These are phyloP conservation scores for Trachelus stipa DNA, from an alignment of 2,888 invertebrate species.

Conservation along the genomic window DNA sequence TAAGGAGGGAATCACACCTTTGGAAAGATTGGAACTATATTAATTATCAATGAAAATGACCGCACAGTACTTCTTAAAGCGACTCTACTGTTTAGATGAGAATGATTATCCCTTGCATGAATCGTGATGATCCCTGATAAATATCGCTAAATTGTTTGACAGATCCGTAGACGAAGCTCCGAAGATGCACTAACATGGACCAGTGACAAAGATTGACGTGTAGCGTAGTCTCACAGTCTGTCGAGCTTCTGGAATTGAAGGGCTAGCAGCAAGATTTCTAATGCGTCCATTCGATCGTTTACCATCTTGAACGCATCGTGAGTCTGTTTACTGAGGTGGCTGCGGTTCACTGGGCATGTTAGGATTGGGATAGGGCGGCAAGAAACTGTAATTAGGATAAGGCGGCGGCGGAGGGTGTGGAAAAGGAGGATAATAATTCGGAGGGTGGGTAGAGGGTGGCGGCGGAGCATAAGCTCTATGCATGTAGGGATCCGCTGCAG, in stretches of 20 bases:
- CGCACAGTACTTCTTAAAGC: neutral
- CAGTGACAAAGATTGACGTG: slow-evolving; percentile 55
- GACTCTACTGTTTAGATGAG: neutral
- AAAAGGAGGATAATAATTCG: slow-evolving; percentile 64
- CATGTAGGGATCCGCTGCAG: slow-evolving; percentile 62
- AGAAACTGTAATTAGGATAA: slow-evolving; percentile 71
- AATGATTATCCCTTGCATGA: neutral
- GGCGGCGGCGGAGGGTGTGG: slow-evolving; percentile 67
- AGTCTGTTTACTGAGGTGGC: slow-evolving; percentile 59
- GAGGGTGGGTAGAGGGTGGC: slow-evolving; percentile 57
- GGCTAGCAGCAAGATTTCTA: slow-evolving; percentile 32
- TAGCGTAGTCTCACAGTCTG: slow-evolving; percentile 53
- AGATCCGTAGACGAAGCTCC: neutral
- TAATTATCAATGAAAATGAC: neutral
- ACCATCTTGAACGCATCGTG: slow-evolving; percentile 16
- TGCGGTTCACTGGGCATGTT: slow-evolving; percentile 63
- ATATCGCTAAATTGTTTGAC: neutral
- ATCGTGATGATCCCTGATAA: neutral
- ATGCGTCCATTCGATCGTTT: slow-evolving; percentile 17
- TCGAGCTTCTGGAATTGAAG: slow-evolving; percentile 45
- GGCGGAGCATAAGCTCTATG: slow-evolving; percentile 59
- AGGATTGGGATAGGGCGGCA: slow-evolving; percentile 69
- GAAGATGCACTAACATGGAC: slow-evolving; percentile 45
- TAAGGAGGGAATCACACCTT: neutral
- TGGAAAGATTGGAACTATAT: neutral